These are phyloP conservation scores for Trypoxylon attenuatum DNA, from an alignment of 2,888 invertebrate species.

Conservation along the genomic window DNA sequence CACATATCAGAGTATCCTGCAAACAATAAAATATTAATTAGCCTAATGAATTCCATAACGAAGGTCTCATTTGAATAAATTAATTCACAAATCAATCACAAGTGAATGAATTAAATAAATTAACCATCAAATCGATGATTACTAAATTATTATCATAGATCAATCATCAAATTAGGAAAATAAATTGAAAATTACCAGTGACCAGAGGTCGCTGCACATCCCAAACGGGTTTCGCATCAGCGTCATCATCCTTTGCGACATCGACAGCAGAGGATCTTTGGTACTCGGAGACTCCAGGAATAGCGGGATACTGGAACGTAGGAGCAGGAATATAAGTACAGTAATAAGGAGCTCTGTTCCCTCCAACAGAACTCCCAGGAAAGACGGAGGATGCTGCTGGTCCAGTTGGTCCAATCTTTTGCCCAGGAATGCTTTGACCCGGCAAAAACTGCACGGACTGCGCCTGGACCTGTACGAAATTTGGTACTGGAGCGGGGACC, in stretches of 20 bases:
- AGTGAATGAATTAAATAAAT: too few species aligned
- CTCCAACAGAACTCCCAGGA: slow-evolving; percentile 13
- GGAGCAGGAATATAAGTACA: slow-evolving; percentile 62
- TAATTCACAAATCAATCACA: too few species aligned
- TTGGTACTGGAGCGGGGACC: slow-evolving; percentile 4
- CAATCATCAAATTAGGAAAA: too few species aligned
- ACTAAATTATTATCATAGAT: too few species aligned
- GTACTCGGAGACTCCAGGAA: slow-evolving; percentile 52
- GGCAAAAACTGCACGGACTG: slow-evolving; percentile 32
- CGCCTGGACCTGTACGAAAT: slow-evolving; percentile 36
- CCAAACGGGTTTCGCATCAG: neutral
- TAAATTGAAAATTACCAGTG: neutral
- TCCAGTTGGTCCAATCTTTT: slow-evolving; percentile 34
- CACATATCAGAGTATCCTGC: slow-evolving; percentile 5
- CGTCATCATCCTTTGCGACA: neutral
- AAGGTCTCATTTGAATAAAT: too few species aligned
- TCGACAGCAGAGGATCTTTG: slow-evolving; percentile 25
- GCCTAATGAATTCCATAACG: too few species aligned
- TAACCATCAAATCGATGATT: too few species aligned
- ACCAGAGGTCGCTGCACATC: neutral
- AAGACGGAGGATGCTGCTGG: slow-evolving; percentile 17
- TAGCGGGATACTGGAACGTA: slow-evolving; percentile 54
- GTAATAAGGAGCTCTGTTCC: slow-evolving; percentile 43
- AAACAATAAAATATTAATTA: too few species aligned
- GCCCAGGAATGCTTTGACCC: neutral